These are phyloP conservation scores for Drosophila arizonae DNA, from an alignment of 1,140 invertebrate genomes.

Conservation along the genomic window DNA sequence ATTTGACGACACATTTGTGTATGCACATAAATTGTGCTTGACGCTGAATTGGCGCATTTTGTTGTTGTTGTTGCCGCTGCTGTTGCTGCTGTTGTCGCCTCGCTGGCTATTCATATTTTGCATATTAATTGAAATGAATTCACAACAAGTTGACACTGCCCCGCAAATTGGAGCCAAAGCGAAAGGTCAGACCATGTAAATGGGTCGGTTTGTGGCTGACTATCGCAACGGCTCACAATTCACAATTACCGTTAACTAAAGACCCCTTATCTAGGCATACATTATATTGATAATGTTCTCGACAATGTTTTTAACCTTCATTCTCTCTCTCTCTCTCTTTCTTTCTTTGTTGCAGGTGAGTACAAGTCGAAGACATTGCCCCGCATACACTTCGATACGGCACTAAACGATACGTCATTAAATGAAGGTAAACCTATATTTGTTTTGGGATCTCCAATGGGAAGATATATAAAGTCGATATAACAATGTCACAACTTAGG, in stretches of 20 bases:
- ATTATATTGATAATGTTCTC: conserved; percentile 19
- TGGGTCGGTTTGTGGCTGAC: conserved; percentile 50
- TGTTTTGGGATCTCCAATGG: no score
- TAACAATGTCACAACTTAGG: no score
- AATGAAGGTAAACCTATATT: conserved; percentile 73
- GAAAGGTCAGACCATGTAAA: conserved; percentile 68
- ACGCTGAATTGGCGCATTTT: conserved; percentile 55
- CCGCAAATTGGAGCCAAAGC: conserved; percentile 19
- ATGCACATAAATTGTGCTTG: conserved; percentile 31
- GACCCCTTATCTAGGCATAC: conserved; percentile 15
- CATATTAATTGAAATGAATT: conserved; percentile 78
- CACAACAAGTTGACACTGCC: conserved; percentile 53
- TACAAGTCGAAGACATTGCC: conserved; percentile 83
- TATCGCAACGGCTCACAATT: not conserved
- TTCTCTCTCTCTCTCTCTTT: not conserved
- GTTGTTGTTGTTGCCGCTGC: conserved; percentile 3
- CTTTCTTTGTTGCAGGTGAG: conserved; percentile 75
- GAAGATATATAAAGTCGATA: not conserved
- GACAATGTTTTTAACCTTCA: conserved; percentile 3
- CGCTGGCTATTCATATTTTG: conserved; percentile 57
- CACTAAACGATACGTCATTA: conserved; percentile 75
- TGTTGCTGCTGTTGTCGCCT: not conserved
- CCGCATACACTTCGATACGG: conserved; percentile 82
- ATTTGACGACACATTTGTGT: conserved; percentile 42
- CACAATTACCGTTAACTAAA: conserved; percentile 4